Conservation (phyloP, 2,888 invertebrate species). For the Synanthedon vespiformis region DNA sequence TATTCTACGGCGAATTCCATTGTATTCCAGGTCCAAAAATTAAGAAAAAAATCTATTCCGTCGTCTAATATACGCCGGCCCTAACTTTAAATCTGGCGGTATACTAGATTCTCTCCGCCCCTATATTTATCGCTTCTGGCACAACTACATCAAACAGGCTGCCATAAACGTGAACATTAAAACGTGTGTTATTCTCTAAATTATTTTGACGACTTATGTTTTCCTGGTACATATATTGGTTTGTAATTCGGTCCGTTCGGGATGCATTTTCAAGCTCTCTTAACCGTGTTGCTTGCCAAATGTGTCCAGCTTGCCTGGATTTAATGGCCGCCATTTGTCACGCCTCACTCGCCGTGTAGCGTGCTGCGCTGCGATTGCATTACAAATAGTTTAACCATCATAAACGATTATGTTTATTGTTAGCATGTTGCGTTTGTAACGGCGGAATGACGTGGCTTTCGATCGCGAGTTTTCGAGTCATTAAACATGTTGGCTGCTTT, state of each 20-base stretch:
- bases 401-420: too few species aligned
- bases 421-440: background rate
- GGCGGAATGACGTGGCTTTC: conserved; percentile 1
- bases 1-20: too few species aligned
- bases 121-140: conserved; percentile 53
- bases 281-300: conserved; percentile 25
- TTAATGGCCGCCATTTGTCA: conserved; percentile 21
- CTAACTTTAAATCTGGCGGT: conserved; percentile 23
- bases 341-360: background rate
- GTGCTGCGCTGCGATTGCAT: background rate
- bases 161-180: conserved; percentile 52
- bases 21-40: too few species aligned
- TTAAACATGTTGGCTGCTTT: conserved; percentile 28
- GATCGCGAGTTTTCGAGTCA: conserved; percentile 26
- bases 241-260: conserved; percentile 42
- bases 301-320: conserved; percentile 1
- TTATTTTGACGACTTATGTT: conserved; percentile 58
- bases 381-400: too few species aligned
- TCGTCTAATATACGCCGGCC: too few species aligned
- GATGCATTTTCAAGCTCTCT: conserved; percentile 21
- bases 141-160: conserved; percentile 32
- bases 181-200: conserved; percentile 56
- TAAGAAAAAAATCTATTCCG: too few species aligned
- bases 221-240: conserved; percentile 38
- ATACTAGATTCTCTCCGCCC: conserved; percentile 26